These are phyloP conservation scores for Drymodes brunneopygia DNA, from an alignment of 2,113 vertebrate species.

Conservation along the genomic window DNA sequence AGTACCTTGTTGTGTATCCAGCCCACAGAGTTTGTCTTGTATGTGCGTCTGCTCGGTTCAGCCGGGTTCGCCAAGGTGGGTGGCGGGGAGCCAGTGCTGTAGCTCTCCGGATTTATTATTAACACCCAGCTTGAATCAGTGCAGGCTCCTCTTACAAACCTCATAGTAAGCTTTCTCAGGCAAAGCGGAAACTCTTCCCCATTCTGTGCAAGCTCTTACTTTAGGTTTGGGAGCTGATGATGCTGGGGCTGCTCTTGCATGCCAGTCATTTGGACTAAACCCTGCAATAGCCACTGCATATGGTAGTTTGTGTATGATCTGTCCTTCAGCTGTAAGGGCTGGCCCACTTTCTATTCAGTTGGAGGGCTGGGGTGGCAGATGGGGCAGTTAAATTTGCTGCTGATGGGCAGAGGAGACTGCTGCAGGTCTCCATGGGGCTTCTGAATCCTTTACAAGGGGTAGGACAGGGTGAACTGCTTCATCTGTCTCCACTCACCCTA, in stretches of 20 bases:
- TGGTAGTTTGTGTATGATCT: background rate
- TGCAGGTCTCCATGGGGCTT: background rate
- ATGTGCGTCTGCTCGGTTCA: constrained; percentile 13
- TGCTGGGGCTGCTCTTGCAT: background rate
- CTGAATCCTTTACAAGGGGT: background rate
- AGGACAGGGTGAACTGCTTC: background rate
- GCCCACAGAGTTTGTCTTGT: constrained; percentile 10
- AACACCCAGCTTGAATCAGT: background rate
- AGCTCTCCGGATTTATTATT: background rate
- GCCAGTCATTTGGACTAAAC: background rate
- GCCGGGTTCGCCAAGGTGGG: background rate
- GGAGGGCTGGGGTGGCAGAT: constrained; percentile 7
- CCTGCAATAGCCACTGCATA: background rate
- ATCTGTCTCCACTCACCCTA: background rate
- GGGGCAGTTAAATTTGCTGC: constrained; percentile 22
- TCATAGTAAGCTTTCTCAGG: background rate
- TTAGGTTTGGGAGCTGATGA: background rate
- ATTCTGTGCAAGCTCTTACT: background rate
- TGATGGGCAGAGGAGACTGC: background rate
- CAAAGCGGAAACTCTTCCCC: background rate
- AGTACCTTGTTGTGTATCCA: constrained; percentile 31
- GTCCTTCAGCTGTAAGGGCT: background rate
- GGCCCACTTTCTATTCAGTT: background rate
- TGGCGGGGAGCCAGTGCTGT: background rate
- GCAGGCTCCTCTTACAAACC: background rate